Conservation (phyloP, 2,888 invertebrate genomes). For the Rhynchonema sp. region DNA sequence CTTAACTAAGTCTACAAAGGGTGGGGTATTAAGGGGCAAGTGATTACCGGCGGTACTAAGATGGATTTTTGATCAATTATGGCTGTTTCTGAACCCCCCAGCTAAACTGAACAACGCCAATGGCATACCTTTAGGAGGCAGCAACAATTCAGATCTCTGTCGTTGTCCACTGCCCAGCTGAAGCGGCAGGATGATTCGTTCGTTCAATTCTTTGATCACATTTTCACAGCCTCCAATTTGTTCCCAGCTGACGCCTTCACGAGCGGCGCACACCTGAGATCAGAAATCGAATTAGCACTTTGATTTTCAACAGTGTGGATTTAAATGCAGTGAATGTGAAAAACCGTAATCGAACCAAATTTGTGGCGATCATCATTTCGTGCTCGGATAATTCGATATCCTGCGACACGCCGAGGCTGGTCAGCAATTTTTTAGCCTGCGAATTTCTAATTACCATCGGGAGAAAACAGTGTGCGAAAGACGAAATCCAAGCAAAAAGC, state of each 20-base stretch:
- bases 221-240: constrained; percentile 11
- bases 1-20: not conserved
- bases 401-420: constrained; percentile 13
- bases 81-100: too few relatives aligned
- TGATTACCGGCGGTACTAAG: too few relatives aligned
- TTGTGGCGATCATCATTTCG: constrained; percentile 19
- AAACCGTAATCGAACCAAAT: constrained; percentile 10
- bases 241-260: constrained; percentile 14
- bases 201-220: constrained; percentile 12
- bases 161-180: constrained; percentile 4
- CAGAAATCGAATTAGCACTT: too few relatives aligned
- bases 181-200: constrained; percentile 21
- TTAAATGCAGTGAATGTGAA: too few relatives aligned
- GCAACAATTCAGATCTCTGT: not conserved
- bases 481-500: too few relatives aligned
- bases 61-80: too few relatives aligned
- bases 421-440: constrained; percentile 14
- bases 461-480: too few relatives aligned
- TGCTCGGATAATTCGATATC: constrained; percentile 17
- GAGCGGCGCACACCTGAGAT: constrained; percentile 9
- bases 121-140: constrained; percentile 12
- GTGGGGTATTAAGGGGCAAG: too few relatives aligned
- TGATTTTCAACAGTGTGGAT: too few relatives aligned
- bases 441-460: too few relatives aligned
- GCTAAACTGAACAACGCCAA: not conserved